Evolutionary conservation across 2,113 vertebrate genomes (phyloP).

Genomic region (Sialia sialis): DNA sequence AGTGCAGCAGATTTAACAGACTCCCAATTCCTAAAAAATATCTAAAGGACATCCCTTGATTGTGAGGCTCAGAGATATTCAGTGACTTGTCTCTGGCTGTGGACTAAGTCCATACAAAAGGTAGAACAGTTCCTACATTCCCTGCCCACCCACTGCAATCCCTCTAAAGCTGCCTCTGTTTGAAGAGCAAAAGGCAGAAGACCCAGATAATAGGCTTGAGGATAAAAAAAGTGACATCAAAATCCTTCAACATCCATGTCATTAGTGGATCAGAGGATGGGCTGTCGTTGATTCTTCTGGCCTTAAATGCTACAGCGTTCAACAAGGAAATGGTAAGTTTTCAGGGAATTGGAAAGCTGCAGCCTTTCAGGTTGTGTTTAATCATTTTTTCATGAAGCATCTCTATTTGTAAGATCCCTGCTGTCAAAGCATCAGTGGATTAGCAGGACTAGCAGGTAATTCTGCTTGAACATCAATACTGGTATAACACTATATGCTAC

Average conservation of each 20-base stretch:
- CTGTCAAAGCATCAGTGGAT: conserved; percentile 35
- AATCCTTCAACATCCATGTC: conserved; percentile 38
- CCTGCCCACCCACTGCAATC: background rate
- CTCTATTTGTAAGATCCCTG: conserved; percentile 1
- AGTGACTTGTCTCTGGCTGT: background rate
- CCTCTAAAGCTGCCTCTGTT: background rate
- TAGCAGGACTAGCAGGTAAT: conserved; percentile 43
- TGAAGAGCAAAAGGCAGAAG: background rate
- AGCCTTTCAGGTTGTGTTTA: conserved; percentile 21
- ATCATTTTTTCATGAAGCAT: conserved; percentile 16
- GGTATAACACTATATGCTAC: background rate
- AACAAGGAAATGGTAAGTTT: conserved; percentile 7
- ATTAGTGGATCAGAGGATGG: conserved; percentile 34
- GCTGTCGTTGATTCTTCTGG: background rate
- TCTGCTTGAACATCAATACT: background rate
- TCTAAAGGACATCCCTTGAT: background rate
- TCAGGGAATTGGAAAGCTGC: background rate
- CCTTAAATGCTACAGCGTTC: background rate
- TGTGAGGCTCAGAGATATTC: background rate
- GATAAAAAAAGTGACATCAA: conserved; percentile 51
- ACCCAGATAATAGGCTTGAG: conserved; percentile 26
- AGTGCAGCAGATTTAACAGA: background rate
- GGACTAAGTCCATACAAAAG: background rate
- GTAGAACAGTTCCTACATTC: background rate
- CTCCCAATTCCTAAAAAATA: background rate